A percentile compares a stretch with the other conserved stretches of the same genome.
These are phyloP conservation scores for Pristionchus exspectatus DNA, from an alignment of 2,888 invertebrate species.

Conservation along the genomic window DNA sequence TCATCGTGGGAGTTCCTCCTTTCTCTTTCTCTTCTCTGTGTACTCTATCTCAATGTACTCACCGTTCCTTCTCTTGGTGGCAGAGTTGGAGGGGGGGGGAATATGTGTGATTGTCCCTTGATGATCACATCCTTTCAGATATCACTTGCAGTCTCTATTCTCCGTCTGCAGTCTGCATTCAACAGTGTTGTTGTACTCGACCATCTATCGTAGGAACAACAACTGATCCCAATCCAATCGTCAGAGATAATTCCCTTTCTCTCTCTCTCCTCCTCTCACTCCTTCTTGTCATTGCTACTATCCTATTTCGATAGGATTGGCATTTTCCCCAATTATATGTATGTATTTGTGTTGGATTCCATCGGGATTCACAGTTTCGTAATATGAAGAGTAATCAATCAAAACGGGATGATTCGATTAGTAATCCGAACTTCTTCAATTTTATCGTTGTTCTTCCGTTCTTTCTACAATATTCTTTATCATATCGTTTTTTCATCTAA, in stretches of 20 bases:
- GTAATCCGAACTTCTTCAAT: background rate
- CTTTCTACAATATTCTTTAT: background rate
- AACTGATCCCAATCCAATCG: slow-evolving; percentile 42
- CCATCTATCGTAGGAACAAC: slow-evolving; percentile 23
- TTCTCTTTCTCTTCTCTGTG: background rate
- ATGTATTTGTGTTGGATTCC: slow-evolving; percentile 7
- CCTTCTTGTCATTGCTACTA: background rate
- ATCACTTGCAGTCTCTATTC: slow-evolving; percentile 29
- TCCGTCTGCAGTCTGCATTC: slow-evolving; percentile 35
- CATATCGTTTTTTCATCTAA: background rate
- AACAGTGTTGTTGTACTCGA: slow-evolving; percentile 47
- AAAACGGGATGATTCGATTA: background rate
- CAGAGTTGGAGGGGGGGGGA: too few species aligned
- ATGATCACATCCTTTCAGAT: slow-evolving; percentile 12
- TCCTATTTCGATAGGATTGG: slow-evolving; percentile 17
- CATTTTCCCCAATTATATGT: background rate
- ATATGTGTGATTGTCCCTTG: too few species aligned
- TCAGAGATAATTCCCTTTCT: background rate
- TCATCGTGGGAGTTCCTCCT: background rate
- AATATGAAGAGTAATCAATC: background rate
- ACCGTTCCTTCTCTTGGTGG: too few species aligned
- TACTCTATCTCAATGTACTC: too few species aligned
- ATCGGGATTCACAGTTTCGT: slow-evolving; percentile 5
- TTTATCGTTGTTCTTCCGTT: background rate
- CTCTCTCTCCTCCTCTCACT: background rate